These are phyloP conservation scores for Cephus spinipes DNA, from an alignment of 2,888 invertebrate species.

Conservation along the genomic window DNA sequence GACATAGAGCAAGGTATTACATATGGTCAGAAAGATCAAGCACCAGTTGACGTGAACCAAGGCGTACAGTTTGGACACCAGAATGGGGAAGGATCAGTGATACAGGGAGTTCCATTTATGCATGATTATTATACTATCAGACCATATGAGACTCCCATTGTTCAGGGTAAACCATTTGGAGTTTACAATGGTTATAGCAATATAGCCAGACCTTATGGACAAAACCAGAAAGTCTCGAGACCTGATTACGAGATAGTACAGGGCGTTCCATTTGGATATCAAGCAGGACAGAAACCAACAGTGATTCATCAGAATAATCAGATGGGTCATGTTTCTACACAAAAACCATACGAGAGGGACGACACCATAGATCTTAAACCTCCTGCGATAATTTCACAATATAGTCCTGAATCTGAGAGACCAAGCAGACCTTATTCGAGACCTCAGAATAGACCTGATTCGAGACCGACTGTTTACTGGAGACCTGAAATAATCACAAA, in stretches of 20 bases:
- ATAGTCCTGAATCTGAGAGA: conserved; percentile 39
- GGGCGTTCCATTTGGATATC: conserved; percentile 40
- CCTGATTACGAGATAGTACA: conserved; percentile 46
- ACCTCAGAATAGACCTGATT: conserved; percentile 36
- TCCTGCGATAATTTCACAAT: conserved; percentile 44
- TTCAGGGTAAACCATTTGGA: conserved; percentile 44
- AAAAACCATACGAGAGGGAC: conserved; percentile 34
- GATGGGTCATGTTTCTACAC: conserved; percentile 16
- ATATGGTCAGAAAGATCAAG: conserved; percentile 34
- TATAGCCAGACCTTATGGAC: conserved; percentile 29
- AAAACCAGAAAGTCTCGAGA: conserved; percentile 32
- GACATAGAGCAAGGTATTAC: conserved; percentile 29
- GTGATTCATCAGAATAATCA: conserved; percentile 25
- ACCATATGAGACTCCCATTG: conserved; percentile 39
- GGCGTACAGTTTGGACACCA: conserved; percentile 29
- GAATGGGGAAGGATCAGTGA: conserved; percentile 17
- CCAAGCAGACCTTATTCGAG: conserved; percentile 45
- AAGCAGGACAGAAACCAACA: conserved; percentile 25
- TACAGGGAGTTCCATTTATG: conserved; percentile 24
- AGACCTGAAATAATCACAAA: conserved; percentile 41
- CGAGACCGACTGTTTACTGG: conserved; percentile 31
- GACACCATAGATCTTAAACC: conserved; percentile 53
- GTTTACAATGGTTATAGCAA: conserved; percentile 38
- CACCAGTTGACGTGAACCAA: conserved; percentile 21
- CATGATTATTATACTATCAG: conserved; percentile 35